A percentile compares a stretch with the other conserved stretches of the same genome.
Evolutionary conservation across 2,888 invertebrate species (phyloP).

Genomic region (Amitus sp.): DNA sequence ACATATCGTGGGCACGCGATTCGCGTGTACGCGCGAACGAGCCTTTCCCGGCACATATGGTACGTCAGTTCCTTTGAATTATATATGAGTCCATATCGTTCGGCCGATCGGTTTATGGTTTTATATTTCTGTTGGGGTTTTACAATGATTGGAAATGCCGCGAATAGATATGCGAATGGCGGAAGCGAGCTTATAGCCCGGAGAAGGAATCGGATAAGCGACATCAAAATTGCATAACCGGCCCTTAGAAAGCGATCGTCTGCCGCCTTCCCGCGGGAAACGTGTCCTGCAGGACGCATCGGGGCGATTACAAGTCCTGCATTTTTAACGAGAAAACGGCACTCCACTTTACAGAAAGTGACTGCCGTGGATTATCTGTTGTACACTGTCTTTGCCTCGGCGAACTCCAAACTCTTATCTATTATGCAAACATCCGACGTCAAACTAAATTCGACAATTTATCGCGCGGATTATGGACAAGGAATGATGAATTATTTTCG

Average conservation of each 20-base stretch:
- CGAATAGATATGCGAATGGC: conserved; percentile 48
- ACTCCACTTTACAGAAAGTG: conserved; percentile 22
- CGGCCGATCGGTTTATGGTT: conserved; percentile 64
- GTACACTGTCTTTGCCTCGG: conserved; percentile 30
- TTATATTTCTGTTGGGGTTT: conserved; percentile 61
- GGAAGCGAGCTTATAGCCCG: conserved; percentile 16
- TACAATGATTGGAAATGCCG: conserved; percentile 64
- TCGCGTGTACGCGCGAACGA: conserved; percentile 9
- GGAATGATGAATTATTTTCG: conserved; percentile 33
- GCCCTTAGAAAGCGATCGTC: conserved; percentile 64
- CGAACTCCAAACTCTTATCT: conserved; percentile 25
- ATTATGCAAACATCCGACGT: conserved; percentile 27
- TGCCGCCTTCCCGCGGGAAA: conserved; percentile 56
- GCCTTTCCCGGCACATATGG: conserved; percentile 38
- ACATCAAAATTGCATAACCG: conserved; percentile 63
- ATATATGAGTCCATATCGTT: conserved; percentile 61
- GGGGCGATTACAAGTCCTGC: conserved; percentile 57
- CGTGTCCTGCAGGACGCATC: conserved; percentile 57
- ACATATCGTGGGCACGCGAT: conserved; percentile 24
- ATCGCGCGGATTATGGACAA: conserved; percentile 25
- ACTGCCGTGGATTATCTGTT: conserved; percentile 30
- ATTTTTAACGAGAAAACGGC: conserved; percentile 47
- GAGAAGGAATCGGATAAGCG: conserved; percentile 48
- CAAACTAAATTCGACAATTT: conserved; percentile 23
- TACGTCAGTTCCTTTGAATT: conserved; percentile 45